A percentile compares a stretch with the other conserved stretches of the same genome.
Conservation (phyloP, 2,113 vertebrate genomes). For the Austrofundulus limnaeus region DNA sequence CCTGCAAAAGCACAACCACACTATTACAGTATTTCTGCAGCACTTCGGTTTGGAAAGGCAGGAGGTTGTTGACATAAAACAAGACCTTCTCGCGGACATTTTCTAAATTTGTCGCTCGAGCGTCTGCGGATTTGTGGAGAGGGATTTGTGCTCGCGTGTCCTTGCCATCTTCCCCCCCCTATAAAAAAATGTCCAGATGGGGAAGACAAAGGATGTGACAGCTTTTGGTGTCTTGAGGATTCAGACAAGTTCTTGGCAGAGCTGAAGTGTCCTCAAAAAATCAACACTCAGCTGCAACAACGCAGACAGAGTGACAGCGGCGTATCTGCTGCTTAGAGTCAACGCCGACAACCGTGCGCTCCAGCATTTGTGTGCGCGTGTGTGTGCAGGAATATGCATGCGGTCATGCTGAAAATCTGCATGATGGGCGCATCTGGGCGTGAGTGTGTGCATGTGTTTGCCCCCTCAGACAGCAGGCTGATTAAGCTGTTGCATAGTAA, state of each 20-base stretch:
- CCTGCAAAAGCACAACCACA: slow-evolving; percentile 1
- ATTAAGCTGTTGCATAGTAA: slow-evolving; percentile 83
- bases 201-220: slow-evolving; percentile 40
- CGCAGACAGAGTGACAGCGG: slow-evolving; percentile 30
- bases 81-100: slow-evolving; percentile 21
- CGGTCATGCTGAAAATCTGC: slow-evolving; percentile 63
- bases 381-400: slow-evolving; percentile 29
- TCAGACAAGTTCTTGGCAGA: slow-evolving; percentile 57
- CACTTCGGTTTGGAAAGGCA: slow-evolving; percentile 25
- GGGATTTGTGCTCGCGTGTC: slow-evolving; percentile 21
- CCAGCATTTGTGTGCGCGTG: slow-evolving; percentile 4
- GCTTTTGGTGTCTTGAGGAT: slow-evolving; percentile 33
- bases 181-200: slow-evolving; percentile 49
- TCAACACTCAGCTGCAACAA: slow-evolving; percentile 40
- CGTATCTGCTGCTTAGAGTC: slow-evolving; percentile 14
- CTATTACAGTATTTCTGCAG: slow-evolving; percentile 14
- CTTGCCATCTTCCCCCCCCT: slow-evolving; percentile 24
- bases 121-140: not conserved
- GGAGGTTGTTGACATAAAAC: slow-evolving; percentile 39
- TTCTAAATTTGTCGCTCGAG: slow-evolving; percentile 10
- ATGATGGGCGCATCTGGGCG: slow-evolving; percentile 64
- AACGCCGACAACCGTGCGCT: slow-evolving; percentile 12
- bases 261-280: slow-evolving; percentile 48
- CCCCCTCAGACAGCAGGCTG: slow-evolving; percentile 72
- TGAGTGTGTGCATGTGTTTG: slow-evolving; percentile 36